Percentiles rank a stretch among this genome's conserved stretches.
These are phyloP conservation scores for Atethmia centrago DNA, from an alignment of 2,888 invertebrate genomes.

Conservation along the genomic window DNA sequence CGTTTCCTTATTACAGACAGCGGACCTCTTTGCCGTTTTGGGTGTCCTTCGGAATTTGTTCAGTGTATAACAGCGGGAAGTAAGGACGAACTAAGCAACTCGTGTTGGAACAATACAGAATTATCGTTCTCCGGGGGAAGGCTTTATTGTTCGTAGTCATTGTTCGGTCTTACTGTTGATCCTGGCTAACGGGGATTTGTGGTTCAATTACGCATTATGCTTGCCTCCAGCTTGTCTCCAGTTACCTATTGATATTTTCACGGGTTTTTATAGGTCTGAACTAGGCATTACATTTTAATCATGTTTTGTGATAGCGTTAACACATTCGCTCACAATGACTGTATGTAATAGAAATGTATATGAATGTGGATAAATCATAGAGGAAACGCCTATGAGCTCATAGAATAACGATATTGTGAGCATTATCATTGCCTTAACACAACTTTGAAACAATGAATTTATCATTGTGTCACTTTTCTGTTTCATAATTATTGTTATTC, in stretches of 20 bases:
- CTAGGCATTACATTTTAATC: constrained; percentile 16
- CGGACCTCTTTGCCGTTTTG: constrained; percentile 39
- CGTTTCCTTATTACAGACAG: constrained; percentile 51
- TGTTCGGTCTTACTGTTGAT: constrained; percentile 51
- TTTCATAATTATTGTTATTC: neutral
- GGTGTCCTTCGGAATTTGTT: constrained; percentile 59
- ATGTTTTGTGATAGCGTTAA: neutral
- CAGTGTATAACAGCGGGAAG: constrained; percentile 46
- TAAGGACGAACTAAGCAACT: constrained; percentile 47
- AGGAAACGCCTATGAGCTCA: constrained; percentile 42
- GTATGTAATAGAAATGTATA: constrained; percentile 13
- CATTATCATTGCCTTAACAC: constrained; percentile 43
- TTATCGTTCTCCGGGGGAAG: constrained; percentile 45
- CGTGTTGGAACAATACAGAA: constrained; percentile 54
- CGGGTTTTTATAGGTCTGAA: neutral
- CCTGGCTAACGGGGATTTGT: constrained; percentile 50
- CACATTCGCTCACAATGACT: neutral
- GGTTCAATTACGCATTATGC: constrained; percentile 43
- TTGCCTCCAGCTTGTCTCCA: constrained; percentile 7
- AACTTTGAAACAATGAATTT: constrained; percentile 12
- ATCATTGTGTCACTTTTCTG: constrained; percentile 3
- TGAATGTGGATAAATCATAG: constrained; percentile 14
- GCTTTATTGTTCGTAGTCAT: constrained; percentile 50
- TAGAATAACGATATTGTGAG: constrained; percentile 28
- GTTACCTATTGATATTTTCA: constrained; percentile 23